These are phyloP conservation scores for Glyptemys insculpta DNA, from an alignment of 2,797 vertebrate species.

Conservation along the genomic window DNA sequence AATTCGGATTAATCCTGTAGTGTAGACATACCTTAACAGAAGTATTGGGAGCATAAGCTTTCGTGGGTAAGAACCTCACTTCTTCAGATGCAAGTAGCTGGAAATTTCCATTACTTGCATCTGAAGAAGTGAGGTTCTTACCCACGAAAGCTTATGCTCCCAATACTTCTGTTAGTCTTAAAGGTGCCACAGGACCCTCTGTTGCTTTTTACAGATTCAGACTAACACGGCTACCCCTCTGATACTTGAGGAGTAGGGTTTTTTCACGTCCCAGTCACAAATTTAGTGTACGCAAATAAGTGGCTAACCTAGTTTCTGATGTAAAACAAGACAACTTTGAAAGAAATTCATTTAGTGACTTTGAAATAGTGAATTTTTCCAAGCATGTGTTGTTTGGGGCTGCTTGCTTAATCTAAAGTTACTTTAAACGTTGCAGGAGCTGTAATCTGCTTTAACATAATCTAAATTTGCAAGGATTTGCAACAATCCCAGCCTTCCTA, in stretches of 20 bases:
- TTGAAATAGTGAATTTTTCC: not conserved
- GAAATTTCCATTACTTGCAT: too few relatives aligned
- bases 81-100: too few relatives aligned
- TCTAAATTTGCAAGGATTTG: not conserved
- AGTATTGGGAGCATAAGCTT: too few relatives aligned
- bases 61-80: too few relatives aligned
- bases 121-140: too few relatives aligned
- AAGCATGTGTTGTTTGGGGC: not conserved
- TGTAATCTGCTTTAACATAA: not conserved
- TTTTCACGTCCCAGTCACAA: not conserved
- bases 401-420: not conserved
- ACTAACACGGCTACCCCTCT: too few relatives aligned
- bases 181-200: too few relatives aligned
- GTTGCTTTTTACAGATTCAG: too few relatives aligned
- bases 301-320: not conserved
- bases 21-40: too few relatives aligned
- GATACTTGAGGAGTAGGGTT: not conserved
- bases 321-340: not conserved
- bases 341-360: not conserved
- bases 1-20: too few relatives aligned
- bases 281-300: not conserved
- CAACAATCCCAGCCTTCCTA: not conserved
- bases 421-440: not conserved
- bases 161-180: too few relatives aligned
- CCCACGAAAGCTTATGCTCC: too few relatives aligned